Evolutionary conservation across 2,113 vertebrate species (phyloP), one percentile per base, ranked within the genome.

Genomic region (Phalacrocorax brasilianus): DNA sequence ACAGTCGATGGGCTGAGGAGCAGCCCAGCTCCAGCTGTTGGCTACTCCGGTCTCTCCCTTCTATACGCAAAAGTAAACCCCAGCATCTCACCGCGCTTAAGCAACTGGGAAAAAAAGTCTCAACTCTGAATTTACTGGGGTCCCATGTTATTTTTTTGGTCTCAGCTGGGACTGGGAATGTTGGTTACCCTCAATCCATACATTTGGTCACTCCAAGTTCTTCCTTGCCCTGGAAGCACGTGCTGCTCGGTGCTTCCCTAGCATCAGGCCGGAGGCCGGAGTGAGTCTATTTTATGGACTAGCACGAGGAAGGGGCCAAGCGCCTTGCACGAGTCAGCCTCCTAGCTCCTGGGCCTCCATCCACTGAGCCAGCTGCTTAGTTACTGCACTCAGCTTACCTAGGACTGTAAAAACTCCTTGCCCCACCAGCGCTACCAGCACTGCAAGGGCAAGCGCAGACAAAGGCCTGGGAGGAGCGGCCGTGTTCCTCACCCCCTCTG

Each of bases 251-350:
- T 7, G 22, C 61, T 84, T 30, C 18, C 27, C 27, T 0, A 4
- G 16, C 35, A 5, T 0, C 20, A 61, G 19, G 1, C 0, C 4
- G 49, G 11, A 61, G 19, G 1, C 0, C 4, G 49, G 11, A 11
- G 3, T 26, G 26, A 47, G 50, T 33, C 76, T 67, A 68, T 19
- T 23, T 38, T 50, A 67, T 0, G 18, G 78, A 9, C 18, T 1
- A 12, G 50, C 33, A 42, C 3, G 2, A 58, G 45, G 40, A 56
- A 45, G 33, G 30, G n/a, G 11, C 18, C 8, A 50, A 78, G 10
- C 1, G 44, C 47, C 56, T 24, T 12, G 26, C 47, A n/a, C 10
- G 10, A 1, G 26, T 53, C 28, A 0, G 4, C 3, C 56, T 40
- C 62, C 59, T 59, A 81, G 24, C 77, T 82, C 86, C 55, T 11